A percentile compares a stretch with the other conserved stretches of the same genome.
phyloP scores from a whole-genome alignment of 37 sponge, comb jelly and placozoan genomes.

The Bolinopsis microptera region DNA sequence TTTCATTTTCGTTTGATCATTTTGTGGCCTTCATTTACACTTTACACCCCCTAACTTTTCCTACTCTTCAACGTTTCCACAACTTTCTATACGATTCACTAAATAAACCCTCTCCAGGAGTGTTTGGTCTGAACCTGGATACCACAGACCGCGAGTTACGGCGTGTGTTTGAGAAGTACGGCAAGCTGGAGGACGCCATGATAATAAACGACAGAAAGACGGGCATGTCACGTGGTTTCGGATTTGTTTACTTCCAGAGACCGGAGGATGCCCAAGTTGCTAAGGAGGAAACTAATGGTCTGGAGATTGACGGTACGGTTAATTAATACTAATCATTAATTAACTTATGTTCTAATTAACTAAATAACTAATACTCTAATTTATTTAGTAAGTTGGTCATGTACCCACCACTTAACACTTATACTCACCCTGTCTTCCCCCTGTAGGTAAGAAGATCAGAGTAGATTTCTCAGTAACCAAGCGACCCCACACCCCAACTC shows the following conservation, averaged over 20 bases:
- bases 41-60: no score
- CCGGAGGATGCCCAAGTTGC: slow-evolving; percentile 71
- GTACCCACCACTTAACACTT: no score
- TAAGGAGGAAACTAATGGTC: slow-evolving; percentile 89
- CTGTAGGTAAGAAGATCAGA: slow-evolving; percentile 75
- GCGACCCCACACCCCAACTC: slow-evolving; percentile 95
- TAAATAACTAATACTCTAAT: no score
- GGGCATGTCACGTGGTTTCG: slow-evolving; percentile 39
- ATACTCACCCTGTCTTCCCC: no score
- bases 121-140: slow-evolving; percentile 92
- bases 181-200: slow-evolving; percentile 80
- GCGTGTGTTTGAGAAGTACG: slow-evolving; percentile 83
- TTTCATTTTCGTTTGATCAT: no score
- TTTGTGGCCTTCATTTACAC: not conserved
- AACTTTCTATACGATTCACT: no score
- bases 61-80: no score
- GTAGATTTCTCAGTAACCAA: slow-evolving; percentile 99
- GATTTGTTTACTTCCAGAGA: slow-evolving; percentile 13
- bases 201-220: slow-evolving; percentile 92
- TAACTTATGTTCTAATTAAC: no score
- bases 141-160: slow-evolving; percentile 88
- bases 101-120: no score
- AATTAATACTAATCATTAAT: no score
- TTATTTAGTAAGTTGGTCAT: no score
- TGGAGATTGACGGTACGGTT: slow-evolving; percentile 90